phyloP scores from a whole-genome alignment of 35 echinoderm and acorn worm species.

The Strongylocentrotus purpuratus region DNA sequence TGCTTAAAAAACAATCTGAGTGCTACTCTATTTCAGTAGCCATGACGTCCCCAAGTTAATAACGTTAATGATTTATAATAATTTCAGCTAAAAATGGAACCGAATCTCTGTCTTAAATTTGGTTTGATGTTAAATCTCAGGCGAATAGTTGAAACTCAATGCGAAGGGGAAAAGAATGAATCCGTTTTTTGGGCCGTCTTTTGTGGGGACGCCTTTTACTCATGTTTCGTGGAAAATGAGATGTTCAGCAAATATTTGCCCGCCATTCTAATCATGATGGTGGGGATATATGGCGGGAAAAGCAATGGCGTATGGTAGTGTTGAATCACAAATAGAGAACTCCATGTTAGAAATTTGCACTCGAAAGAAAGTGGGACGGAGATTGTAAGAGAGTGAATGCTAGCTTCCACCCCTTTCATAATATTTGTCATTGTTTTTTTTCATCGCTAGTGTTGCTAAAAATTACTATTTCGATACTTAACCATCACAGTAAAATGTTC shows the following conservation, averaged over 20 bases:
- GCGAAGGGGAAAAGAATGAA: background rate
- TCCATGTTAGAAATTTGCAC: background rate
- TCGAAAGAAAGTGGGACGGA: too few species aligned
- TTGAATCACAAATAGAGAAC: background rate
- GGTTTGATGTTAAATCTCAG: background rate
- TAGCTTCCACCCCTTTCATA: too few species aligned
- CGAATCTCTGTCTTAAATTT: background rate
- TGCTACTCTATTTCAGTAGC: background rate
- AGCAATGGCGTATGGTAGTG: background rate
- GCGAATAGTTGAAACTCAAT: background rate
- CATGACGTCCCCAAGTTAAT: background rate
- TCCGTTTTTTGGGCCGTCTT: background rate
- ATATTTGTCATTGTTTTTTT: too few species aligned
- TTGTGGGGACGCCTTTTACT: background rate
- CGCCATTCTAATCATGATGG: background rate
- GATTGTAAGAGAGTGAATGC: too few species aligned
- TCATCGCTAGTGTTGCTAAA: too few species aligned
- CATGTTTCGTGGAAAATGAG: background rate
- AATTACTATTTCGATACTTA: too few species aligned
- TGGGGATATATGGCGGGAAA: background rate
- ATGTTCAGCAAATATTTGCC: background rate
- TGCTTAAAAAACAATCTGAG: background rate
- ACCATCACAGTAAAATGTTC: too few species aligned
- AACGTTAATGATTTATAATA: slow-evolving; percentile 2
- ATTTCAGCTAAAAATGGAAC: background rate